Base-by-base conservation (phyloP, 2,113 vertebrate species). In the Corythoichthys intestinalis region DNA sequence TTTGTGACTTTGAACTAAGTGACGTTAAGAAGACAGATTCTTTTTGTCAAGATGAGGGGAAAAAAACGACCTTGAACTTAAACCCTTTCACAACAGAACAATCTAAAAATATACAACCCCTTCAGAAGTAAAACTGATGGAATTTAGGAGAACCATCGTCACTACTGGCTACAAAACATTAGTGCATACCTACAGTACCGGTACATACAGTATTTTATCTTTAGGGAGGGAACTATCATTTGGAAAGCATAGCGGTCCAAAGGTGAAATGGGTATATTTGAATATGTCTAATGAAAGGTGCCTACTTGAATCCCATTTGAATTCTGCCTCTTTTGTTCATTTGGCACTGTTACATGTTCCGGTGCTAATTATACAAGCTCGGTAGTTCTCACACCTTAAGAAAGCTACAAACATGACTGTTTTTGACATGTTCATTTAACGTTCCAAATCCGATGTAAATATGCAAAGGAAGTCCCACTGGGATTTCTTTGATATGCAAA, bases 401-500 rank as follows among this genome's bases (percentile, higher is more conserved):
- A 85, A 86, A 83, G 79, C 84, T 83, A 86, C 83, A 86, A 80
- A 89, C 85, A 88, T 84, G 75, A 88, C 85, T 81, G 76, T 90
- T 91, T 90, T 90, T 91, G 90, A 91, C 89, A 88, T 87, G 85
- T 92, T 90, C 88, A 91, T 92, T 90, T 91, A 89, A 90, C 89
- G 89, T 89, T 89, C 86, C 84, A 90, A 91, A 92, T 91, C 89
- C 90, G 81, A 91, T 92, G 89, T 92, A 91, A 91, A 92, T 91
- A 91, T 92, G 91, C 91, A 91, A 89, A 90, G 88, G 85, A 86
- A 81, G 82, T 78, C 87, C 88, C 86, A 11, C 66, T 89, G 90
- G 90, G 85, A 83, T 81, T 82, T 84, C 89, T 92, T 92, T 92
- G 91, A 91, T 88, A 92, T 92, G 91, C 87, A 88, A 91, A 92